Evolutionary conservation across 2,797 vertebrate species (phyloP).

Genomic region (Enteromius anoplus): DNA sequence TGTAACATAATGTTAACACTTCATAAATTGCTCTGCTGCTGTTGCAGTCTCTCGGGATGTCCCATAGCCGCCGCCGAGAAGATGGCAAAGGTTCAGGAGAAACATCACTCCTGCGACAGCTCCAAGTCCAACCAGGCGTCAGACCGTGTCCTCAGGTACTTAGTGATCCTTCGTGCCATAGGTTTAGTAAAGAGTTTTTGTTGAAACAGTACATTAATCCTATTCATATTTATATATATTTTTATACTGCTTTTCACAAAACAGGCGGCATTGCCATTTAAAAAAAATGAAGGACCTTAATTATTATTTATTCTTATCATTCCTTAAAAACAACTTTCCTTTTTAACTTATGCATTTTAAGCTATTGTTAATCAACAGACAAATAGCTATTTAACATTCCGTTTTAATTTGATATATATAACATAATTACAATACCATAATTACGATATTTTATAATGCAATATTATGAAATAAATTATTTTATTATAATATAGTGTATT

Average conservation of each 20-base stretch:
- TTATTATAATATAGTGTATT: no score
- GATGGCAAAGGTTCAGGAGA: slow-evolving; percentile 97
- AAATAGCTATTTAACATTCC: background rate
- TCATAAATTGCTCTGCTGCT: slow-evolving; percentile 67
- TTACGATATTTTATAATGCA: no score
- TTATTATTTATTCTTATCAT: background rate
- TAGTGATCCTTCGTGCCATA: background rate
- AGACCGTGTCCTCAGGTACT: slow-evolving; percentile 96
- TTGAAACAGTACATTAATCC: background rate
- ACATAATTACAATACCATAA: no score
- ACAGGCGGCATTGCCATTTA: background rate
- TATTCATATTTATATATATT: background rate
- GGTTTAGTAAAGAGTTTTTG: background rate
- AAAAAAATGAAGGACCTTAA: background rate
- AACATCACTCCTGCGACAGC: slow-evolving; percentile 87
- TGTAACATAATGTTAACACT: slow-evolving; percentile 16
- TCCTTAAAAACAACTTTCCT: background rate
- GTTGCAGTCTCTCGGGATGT: slow-evolving; percentile 93
- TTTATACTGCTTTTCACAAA: background rate
- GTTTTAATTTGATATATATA: no score
- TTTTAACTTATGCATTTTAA: background rate
- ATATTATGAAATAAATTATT: no score
- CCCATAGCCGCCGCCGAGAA: slow-evolving; percentile 97
- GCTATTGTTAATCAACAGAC: background rate
- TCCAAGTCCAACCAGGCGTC: slow-evolving; percentile 94